phyloP scores from a whole-genome alignment of 2,797 vertebrate species.

The Remorina albescens region DNA sequence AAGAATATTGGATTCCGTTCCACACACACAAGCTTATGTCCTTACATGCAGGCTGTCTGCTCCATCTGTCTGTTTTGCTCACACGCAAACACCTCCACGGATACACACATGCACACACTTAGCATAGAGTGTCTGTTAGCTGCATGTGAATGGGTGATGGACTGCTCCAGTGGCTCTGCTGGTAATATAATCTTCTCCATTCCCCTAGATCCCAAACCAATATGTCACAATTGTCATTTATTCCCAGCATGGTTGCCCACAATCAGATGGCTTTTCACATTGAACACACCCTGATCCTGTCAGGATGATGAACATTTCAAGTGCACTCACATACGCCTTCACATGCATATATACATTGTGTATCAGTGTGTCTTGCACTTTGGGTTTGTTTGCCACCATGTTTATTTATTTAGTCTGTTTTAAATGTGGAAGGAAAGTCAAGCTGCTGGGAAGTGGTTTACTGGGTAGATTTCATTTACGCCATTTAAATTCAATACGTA shows the following conservation, averaged over 20 bases:
- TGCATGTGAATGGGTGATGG: constrained; percentile 74
- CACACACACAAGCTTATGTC: constrained; percentile 71
- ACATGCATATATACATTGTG: constrained; percentile 29
- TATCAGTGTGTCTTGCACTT: constrained; percentile 41
- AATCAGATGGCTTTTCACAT: constrained; percentile 73
- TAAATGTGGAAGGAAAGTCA: constrained; percentile 12
- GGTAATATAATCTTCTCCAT: constrained; percentile 81
- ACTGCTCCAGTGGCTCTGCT: constrained; percentile 73
- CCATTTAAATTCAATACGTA: constrained; percentile 3
- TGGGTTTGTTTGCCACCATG: constrained; percentile 30
- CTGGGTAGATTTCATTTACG: background rate
- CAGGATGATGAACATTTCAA: constrained; percentile 71
- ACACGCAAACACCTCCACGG: constrained; percentile 23
- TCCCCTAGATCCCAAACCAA: constrained; percentile 83
- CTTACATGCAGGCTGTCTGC: constrained; percentile 70
- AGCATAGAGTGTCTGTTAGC: constrained; percentile 72
- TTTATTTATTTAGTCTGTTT: constrained; percentile 32
- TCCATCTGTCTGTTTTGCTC: constrained; percentile 71
- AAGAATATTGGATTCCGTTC: constrained; percentile 81
- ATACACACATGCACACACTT: constrained; percentile 52
- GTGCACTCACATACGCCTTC: constrained; percentile 31
- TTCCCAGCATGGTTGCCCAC: constrained; percentile 76
- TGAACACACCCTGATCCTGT: constrained; percentile 65
- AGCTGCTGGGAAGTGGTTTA: background rate
- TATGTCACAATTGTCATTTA: constrained; percentile 84